Evolutionary conservation across 1,140 invertebrate species (phyloP).

Genomic region (Leptonema lineaticorne): DNA sequence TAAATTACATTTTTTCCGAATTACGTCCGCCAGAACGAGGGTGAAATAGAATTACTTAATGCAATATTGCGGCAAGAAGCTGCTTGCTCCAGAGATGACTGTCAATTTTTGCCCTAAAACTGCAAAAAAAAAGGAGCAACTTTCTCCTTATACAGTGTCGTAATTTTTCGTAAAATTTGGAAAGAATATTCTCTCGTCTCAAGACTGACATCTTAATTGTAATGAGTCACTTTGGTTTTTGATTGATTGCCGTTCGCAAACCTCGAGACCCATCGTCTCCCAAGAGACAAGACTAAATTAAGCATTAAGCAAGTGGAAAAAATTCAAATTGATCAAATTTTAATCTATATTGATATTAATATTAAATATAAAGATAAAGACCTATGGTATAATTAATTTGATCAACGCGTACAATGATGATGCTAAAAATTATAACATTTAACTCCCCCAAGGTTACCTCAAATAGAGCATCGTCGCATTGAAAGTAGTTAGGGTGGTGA

Average conservation of each 20-base stretch:
- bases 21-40: too few relatives aligned
- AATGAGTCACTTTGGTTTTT: slow-evolving; percentile 12
- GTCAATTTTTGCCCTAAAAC: background rate
- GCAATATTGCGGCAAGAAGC: slow-evolving; percentile 3
- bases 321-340: too few relatives aligned
- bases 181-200: background rate
- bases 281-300: background rate
- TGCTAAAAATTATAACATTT: background rate
- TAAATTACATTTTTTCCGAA: too few relatives aligned
- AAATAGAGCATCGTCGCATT: too few relatives aligned
- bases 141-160: background rate
- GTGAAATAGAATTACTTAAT: slow-evolving; percentile 10
- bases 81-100: slow-evolving; percentile 6
- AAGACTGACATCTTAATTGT: slow-evolving; percentile 10
- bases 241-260: slow-evolving; percentile 13
- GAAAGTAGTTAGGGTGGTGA: too few relatives aligned
- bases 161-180: background rate
- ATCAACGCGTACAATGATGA: background rate
- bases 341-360: too few relatives aligned
- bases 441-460: too few relatives aligned
- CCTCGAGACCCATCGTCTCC: background rate
- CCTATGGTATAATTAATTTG: background rate
- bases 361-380: too few relatives aligned
- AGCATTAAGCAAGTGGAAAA: background rate
- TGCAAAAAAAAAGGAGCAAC: background rate